These are phyloP conservation scores for Neomorphus geoffroyi DNA, from an alignment of 2,797 vertebrate species.

Conservation along the genomic window DNA sequence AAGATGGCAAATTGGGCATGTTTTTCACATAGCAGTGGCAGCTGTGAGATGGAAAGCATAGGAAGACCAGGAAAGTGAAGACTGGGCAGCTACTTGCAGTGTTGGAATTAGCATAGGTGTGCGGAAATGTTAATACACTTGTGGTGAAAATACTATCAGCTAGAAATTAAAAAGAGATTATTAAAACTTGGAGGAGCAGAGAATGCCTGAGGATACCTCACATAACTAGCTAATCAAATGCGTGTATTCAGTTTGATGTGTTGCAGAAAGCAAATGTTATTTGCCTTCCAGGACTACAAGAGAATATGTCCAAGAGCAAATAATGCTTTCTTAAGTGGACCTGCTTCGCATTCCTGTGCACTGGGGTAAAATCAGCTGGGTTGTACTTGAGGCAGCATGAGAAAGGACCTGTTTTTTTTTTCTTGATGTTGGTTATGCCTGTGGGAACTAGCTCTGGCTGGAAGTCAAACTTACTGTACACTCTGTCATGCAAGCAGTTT, in stretches of 20 bases:
- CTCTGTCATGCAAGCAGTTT: not conserved
- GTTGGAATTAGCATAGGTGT: constrained; percentile 26
- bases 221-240: constrained; percentile 48
- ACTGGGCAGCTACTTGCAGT: not conserved
- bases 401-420: not conserved
- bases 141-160: constrained; percentile 36
- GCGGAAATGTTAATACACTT: constrained; percentile 13
- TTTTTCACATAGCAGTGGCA: not conserved
- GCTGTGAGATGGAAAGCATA: not conserved
- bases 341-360: not conserved
- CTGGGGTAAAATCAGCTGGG: not conserved
- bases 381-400: constrained; percentile 3
- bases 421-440: not conserved
- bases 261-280: constrained; percentile 45
- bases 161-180: constrained; percentile 49
- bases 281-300: constrained; percentile 50
- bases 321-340: constrained; percentile 48
- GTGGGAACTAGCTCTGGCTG: not conserved
- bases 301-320: constrained; percentile 50
- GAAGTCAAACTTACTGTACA: not conserved
- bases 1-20: not conserved
- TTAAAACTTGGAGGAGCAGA: constrained; percentile 46
- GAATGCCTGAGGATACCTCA: constrained; percentile 27
- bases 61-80: not conserved
- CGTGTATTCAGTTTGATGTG: constrained; percentile 48